A percentile compares a stretch with the other conserved stretches of the same genome.
phyloP scores from a whole-genome alignment of 2,797 vertebrate genomes.

The Mionectes olivaceus region DNA sequence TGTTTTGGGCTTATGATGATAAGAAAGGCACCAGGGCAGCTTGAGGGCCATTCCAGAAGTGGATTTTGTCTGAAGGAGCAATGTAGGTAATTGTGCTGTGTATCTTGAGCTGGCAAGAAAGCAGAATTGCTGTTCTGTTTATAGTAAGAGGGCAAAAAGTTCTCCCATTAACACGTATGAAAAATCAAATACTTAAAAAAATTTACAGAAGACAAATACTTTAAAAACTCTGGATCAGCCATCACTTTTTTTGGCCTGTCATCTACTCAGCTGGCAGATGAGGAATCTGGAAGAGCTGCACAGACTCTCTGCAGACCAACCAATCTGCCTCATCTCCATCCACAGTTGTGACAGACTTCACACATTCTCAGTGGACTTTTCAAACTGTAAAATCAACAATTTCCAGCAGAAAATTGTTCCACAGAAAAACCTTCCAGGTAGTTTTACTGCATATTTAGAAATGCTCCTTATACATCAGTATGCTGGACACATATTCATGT shows the following conservation, averaged over 20 bases:
- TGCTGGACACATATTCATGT: background rate
- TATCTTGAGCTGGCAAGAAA: background rate
- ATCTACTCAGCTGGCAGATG: background rate
- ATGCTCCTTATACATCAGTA: fast-evolving
- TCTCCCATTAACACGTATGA: background rate
- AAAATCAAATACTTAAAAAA: conserved; percentile 1
- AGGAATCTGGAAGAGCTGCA: background rate
- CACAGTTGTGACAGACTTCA: conserved; percentile 25
- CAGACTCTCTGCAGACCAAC: background rate
- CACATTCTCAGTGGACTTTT: background rate
- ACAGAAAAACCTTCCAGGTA: background rate
- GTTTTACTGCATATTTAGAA: background rate
- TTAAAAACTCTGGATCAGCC: background rate
- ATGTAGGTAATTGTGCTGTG: background rate
- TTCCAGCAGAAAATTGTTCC: conserved; percentile 14
- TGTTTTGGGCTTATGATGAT: background rate
- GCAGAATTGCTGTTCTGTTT: background rate
- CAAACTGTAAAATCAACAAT: background rate
- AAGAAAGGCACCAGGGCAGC: background rate
- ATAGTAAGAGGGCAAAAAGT: background rate
- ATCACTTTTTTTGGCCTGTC: background rate
- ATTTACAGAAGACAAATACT: background rate
- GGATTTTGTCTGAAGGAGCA: background rate
- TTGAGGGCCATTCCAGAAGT: background rate
- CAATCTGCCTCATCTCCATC: conserved; percentile 23